Base-by-base conservation (phyloP, 1,140 invertebrate species). In the Saccostrea cuccullata region DNA sequence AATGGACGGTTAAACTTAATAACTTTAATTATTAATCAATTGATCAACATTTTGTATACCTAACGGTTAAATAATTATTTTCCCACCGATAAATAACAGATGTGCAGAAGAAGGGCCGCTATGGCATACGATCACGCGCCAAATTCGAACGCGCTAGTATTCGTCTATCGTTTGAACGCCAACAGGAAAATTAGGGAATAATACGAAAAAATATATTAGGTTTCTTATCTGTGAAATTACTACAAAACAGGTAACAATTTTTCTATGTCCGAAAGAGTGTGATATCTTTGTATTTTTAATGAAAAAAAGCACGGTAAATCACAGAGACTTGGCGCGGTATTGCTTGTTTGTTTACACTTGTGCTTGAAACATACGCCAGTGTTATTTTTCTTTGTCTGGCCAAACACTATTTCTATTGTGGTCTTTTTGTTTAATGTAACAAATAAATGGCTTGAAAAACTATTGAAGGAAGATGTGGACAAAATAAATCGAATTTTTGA, bases 61-160 rank as follows among this genome's bases (percentile, higher is more conserved):
- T 84, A 84, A 55, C 82, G 82, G 40, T 84, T 36, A 84, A 55
- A 30, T 36, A 77, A 77, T 40, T 77, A 11, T 17, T 12, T 56
- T 55, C 17, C 55, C 40, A 84, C 40, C 55, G 20, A 56, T 84
- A n/a, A 56, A 84, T 84, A 55, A 84, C 82, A 84, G 55, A 55
- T 60, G 36, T 88, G 55, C 87, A 88, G 23, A 83, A 82, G 64
- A 56, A 55, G 88, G 88, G 88, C 88, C 90, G 90, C 87, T 67
- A 56, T 36, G 17, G 92, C 91, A 84, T 84, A 92, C 91, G 90
- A 91, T 94, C 93, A 94, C 93, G 93, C 93, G 93, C 93, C 93
- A 94, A 93, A 92, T 94, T 94, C 91, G 92, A 94, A 94, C 91
- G 92, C 91, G 91, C 89, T 88, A 89, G 64, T 58, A 82, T 85